Evolutionary conservation across 2,888 invertebrate species (phyloP).

Genomic region (Flexamia atlantica): DNA sequence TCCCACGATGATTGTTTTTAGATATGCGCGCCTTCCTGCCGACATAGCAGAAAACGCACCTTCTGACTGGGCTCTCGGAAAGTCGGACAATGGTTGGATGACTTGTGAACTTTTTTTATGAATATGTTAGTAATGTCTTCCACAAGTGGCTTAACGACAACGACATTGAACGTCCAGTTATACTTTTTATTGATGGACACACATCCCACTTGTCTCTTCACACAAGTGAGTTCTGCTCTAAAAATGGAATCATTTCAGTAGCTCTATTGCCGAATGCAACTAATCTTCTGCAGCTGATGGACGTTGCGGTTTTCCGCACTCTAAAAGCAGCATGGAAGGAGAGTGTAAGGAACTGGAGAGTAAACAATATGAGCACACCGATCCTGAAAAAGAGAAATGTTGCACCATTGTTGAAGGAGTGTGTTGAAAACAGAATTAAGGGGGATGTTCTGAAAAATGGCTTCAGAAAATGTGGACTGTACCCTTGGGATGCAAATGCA

Average conservation of each 20-base stretch:
- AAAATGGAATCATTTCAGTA: conserved; percentile 66
- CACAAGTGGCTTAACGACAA: conserved; percentile 72
- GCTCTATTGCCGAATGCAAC: conserved; percentile 68
- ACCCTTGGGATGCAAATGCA: conserved; percentile 65
- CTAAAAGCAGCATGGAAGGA: conserved; percentile 66
- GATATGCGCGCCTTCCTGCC: conserved; percentile 66
- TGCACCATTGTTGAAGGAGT: conserved; percentile 64
- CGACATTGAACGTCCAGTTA: conserved; percentile 72
- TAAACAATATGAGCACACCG: conserved; percentile 35
- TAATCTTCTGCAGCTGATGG: conserved; percentile 68
- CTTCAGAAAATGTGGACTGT: conserved; percentile 66
- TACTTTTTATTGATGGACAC: conserved; percentile 74
- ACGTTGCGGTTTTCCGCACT: conserved; percentile 67
- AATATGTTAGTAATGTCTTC: conserved; percentile 73
- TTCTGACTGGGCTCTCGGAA: conserved; percentile 72
- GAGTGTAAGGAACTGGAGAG: conserved; percentile 54
- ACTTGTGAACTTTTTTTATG: conserved; percentile 73
- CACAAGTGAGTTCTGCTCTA: conserved; percentile 64
- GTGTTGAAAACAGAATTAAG: conserved; percentile 60
- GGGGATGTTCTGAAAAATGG: conserved; percentile 58
- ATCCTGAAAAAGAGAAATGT: conserved; percentile 63
- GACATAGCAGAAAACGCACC: conserved; percentile 66
- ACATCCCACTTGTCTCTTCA: conserved; percentile 71
- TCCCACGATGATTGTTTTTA: conserved; percentile 66
- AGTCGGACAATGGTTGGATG: conserved; percentile 75